Conservation (phyloP, 2,888 invertebrate species). For the Microplitis deprimator region DNA sequence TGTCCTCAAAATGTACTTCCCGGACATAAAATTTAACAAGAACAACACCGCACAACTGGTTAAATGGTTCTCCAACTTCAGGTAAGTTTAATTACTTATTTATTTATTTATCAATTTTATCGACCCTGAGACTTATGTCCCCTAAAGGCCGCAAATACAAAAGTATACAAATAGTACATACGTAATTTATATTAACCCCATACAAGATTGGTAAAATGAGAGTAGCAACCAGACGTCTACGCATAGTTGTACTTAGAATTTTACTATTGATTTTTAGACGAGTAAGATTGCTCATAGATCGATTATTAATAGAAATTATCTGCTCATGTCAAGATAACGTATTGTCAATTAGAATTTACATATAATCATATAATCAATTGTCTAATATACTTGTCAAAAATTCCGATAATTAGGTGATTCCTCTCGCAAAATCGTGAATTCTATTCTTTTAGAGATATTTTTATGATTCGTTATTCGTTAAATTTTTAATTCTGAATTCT, state of each 20-base stretch:
- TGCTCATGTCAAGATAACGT: constrained; percentile 2
- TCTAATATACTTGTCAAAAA: too few species aligned
- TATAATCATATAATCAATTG: too few species aligned
- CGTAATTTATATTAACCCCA: too few species aligned
- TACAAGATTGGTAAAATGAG: background rate
- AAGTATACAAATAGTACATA: too few species aligned
- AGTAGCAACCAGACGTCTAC: too few species aligned
- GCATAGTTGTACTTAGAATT: background rate
- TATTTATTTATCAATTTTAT: background rate
- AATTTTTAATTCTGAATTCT: constrained; percentile 2
- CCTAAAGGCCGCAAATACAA: background rate
- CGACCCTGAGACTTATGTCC: background rate
- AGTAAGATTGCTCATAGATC: background rate
- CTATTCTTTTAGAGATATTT: background rate
- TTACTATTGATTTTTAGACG: background rate
- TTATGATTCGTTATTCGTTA: constrained; percentile 5
- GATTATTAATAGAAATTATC: background rate
- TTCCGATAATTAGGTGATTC: too few species aligned
- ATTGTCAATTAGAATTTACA: background rate
- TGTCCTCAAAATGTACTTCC: constrained; percentile 99
- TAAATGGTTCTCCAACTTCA: constrained; percentile 99
- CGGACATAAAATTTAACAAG: constrained; percentile 99
- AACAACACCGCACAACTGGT: constrained; percentile 99
- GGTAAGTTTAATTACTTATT: constrained; percentile 80
- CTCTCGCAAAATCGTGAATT: too few species aligned